Conservation (phyloP, 1,140 invertebrate genomes). For the Eciton burchellii region DNA sequence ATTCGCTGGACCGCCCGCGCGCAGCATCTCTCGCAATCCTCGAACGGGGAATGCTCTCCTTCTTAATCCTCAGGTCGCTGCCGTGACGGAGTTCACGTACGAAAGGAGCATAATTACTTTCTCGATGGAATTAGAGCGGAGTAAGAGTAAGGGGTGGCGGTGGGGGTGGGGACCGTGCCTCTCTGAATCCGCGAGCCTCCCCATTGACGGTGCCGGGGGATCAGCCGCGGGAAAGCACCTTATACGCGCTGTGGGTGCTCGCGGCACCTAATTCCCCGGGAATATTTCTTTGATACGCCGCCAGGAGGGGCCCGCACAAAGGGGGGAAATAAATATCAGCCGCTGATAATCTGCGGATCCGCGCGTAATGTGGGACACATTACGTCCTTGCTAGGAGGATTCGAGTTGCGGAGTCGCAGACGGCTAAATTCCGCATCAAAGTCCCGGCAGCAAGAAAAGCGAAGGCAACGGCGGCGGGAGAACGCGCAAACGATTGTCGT, state of each 20-base stretch:
- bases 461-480: background rate
- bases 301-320: constrained; percentile 63
- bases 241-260: constrained; percentile 57
- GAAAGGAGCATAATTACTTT: constrained; percentile 61
- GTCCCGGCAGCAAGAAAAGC: constrained; percentile 11
- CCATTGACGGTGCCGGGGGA: constrained; percentile 72
- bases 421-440: constrained; percentile 37
- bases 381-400: background rate
- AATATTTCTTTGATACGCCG: constrained; percentile 76
- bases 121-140: constrained; percentile 28
- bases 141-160: background rate
- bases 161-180: constrained; percentile 21
- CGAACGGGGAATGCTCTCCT: constrained; percentile 15
- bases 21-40: background rate
- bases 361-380: constrained; percentile 59
- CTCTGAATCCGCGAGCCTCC: constrained; percentile 50
- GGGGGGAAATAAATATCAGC: constrained; percentile 75
- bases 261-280: constrained; percentile 73
- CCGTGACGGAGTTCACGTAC: background rate
- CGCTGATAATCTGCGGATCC: constrained; percentile 71
- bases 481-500: constrained; percentile 31
- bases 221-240: constrained; percentile 77
- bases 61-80: constrained; percentile 2
- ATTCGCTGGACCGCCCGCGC: no score
- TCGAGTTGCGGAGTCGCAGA: background rate